These are phyloP conservation scores for Eupithecia subumbrata DNA, from an alignment of 2,888 invertebrate genomes.

Conservation along the genomic window DNA sequence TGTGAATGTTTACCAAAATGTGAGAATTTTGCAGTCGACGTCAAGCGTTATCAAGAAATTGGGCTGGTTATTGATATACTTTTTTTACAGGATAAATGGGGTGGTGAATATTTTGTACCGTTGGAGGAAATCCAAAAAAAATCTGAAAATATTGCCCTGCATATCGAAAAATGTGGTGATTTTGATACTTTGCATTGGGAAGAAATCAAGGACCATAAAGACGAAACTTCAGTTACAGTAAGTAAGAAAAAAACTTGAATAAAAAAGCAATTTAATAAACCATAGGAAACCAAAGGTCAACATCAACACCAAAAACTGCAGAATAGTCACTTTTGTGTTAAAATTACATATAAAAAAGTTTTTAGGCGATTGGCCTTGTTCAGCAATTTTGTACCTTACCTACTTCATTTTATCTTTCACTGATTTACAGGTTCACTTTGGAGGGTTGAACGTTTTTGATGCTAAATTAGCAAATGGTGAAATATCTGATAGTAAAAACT, in stretches of 20 bases:
- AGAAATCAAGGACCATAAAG: conserved; percentile 35
- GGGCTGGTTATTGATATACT: neutral
- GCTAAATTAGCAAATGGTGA: conserved; percentile 53
- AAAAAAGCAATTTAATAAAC: neutral
- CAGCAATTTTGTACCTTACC: too few relatives aligned
- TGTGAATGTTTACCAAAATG: conserved; percentile 22
- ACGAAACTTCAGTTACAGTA: conserved; percentile 41
- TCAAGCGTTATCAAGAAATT: neutral
- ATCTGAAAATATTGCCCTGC: conserved; percentile 34
- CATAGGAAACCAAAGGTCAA: neutral
- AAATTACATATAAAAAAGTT: too few relatives aligned
- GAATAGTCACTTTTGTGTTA: neutral
- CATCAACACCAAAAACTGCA: too few relatives aligned
- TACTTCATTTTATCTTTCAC: neutral
- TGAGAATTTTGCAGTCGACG: neutral
- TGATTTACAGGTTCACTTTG: conserved; percentile 55
- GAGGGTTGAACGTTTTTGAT: conserved; percentile 53
- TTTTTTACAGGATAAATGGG: conserved; percentile 46
- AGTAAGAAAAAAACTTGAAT: neutral
- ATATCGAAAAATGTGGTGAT: conserved; percentile 46
- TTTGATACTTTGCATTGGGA: conserved; percentile 51
- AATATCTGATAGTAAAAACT: conserved; percentile 29
- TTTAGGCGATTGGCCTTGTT: too few relatives aligned
- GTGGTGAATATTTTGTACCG: conserved; percentile 50
- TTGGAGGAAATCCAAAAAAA: conserved; percentile 33